Evolutionary conservation across 2,797 vertebrate genomes (phyloP).

Genomic region (Crotalus adamanteus): DNA sequence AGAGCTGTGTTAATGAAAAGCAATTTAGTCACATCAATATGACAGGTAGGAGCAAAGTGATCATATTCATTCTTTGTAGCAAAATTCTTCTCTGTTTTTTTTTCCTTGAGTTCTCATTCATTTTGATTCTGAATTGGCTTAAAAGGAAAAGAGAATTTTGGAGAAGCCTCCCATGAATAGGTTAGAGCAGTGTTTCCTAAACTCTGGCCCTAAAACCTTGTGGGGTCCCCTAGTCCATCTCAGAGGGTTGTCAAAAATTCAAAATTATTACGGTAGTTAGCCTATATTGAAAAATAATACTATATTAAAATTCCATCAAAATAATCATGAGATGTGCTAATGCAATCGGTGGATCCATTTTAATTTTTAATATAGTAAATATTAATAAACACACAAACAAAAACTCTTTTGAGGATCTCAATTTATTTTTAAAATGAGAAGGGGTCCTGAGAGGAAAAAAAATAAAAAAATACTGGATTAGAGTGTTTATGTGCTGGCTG

Average conservation of each 20-base stretch:
- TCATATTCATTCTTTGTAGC: not conserved
- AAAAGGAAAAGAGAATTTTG: not conserved
- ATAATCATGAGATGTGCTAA: not conserved
- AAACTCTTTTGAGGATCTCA: not conserved
- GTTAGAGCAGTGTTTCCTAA: not conserved
- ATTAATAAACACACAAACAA: not conserved
- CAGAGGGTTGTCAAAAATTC: not conserved
- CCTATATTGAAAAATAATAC: not conserved
- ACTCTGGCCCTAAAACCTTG: not conserved
- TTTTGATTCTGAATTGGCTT: not conserved
- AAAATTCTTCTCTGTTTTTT: not conserved
- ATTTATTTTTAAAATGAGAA: not conserved
- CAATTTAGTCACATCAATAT: not conserved
- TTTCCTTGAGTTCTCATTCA: not conserved
- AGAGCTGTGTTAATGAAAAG: slow-evolving; percentile 7
- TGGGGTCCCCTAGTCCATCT: not conserved
- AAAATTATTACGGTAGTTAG: not conserved
- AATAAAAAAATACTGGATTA: not conserved
- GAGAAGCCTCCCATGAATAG: not conserved
- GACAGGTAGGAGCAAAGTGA: not conserved
- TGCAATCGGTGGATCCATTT: not conserved
- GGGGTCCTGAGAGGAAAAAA: not conserved
- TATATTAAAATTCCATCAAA: not conserved
- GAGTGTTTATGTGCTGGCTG: not conserved
- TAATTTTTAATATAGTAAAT: not conserved